A percentile compares a stretch with the other conserved stretches of the same genome.
phyloP scores from a whole-genome alignment of 37 sponge, comb jelly and placozoan genomes.

The Chondrosia reniformis region DNA sequence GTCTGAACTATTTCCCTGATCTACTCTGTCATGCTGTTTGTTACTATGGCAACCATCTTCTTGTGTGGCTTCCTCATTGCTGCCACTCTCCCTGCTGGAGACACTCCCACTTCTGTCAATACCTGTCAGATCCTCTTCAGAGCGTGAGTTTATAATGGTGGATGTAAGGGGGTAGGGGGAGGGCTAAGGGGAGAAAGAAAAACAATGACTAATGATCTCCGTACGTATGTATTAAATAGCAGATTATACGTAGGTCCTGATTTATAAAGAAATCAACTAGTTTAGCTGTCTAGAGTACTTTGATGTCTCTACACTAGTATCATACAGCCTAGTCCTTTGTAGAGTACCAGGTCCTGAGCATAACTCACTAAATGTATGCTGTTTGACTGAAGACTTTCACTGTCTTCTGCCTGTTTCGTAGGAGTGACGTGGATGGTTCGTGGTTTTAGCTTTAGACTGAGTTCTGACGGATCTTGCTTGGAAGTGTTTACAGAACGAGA shows the following conservation, averaged over 20 bases:
- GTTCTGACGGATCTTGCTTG: too few relatives aligned
- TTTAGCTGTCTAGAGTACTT: too few relatives aligned
- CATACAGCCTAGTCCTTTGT: too few relatives aligned
- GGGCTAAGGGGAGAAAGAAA: not conserved
- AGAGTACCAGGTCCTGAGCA: too few relatives aligned
- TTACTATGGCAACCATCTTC: not conserved
- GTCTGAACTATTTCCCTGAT: too few relatives aligned
- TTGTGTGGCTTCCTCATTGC: slow-evolving; percentile 2
- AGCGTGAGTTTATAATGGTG: slow-evolving; percentile 32
- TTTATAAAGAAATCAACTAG: too few relatives aligned
- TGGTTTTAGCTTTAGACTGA: too few relatives aligned
- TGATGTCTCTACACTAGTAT: too few relatives aligned
- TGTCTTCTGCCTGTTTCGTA: too few relatives aligned
- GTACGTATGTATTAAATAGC: not conserved
- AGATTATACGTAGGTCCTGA: not conserved
- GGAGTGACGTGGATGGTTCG: too few relatives aligned
- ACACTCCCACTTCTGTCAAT: slow-evolving; percentile 14
- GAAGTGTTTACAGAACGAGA: not conserved
- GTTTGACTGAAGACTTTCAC: too few relatives aligned
- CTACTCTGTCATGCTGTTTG: not conserved
- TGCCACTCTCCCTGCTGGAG: not conserved
- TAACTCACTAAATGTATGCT: too few relatives aligned
- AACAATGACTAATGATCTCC: not conserved
- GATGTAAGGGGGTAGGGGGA: slow-evolving; percentile 53
- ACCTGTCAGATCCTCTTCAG: slow-evolving; percentile 15